Evolutionary conservation across 2,113 vertebrate genomes (phyloP).

Genomic region (Siniperca knerii): DNA sequence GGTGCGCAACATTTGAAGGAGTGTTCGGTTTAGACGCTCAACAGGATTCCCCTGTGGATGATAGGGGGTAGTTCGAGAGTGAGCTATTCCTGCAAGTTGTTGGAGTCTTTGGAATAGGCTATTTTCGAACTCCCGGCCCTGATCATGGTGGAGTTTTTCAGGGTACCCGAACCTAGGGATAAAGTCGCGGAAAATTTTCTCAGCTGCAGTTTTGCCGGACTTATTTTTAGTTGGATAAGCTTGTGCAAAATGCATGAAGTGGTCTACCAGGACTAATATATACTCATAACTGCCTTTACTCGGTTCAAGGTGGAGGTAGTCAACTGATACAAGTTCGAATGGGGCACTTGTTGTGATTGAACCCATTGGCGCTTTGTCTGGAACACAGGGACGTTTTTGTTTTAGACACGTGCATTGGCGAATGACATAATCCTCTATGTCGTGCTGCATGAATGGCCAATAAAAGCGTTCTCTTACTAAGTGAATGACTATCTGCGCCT

Average conservation of each 20-base stretch:
- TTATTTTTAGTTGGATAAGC: background rate
- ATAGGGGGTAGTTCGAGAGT: background rate
- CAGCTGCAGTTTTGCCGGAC: background rate
- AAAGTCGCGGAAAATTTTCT: background rate
- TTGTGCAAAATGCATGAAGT: slow-evolving; percentile 1
- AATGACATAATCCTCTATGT: slow-evolving; percentile 23
- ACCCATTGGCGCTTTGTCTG: slow-evolving; percentile 16
- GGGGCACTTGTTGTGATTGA: slow-evolving; percentile 33
- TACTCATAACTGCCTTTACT: slow-evolving; percentile 25
- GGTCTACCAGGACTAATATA: slow-evolving; percentile 1
- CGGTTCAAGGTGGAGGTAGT: slow-evolving; percentile 15
- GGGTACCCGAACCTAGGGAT: slow-evolving; percentile 43
- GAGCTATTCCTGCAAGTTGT: background rate
- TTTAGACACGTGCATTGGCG: slow-evolving; percentile 3
- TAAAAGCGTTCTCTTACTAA: background rate
- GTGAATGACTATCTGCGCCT: background rate
- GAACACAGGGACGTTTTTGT: background rate
- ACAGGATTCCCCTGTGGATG: slow-evolving; percentile 8
- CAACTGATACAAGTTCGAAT: slow-evolving; percentile 9
- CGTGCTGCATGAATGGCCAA: slow-evolving; percentile 9
- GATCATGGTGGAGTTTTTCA: slow-evolving; percentile 56
- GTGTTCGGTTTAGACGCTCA: background rate
- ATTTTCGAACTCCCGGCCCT: slow-evolving; percentile 44
- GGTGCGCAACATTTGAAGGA: background rate
- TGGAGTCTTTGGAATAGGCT: slow-evolving; percentile 1